Evolutionary conservation across 1,140 invertebrate genomes (phyloP).

Genomic region (Lerema accius): DNA sequence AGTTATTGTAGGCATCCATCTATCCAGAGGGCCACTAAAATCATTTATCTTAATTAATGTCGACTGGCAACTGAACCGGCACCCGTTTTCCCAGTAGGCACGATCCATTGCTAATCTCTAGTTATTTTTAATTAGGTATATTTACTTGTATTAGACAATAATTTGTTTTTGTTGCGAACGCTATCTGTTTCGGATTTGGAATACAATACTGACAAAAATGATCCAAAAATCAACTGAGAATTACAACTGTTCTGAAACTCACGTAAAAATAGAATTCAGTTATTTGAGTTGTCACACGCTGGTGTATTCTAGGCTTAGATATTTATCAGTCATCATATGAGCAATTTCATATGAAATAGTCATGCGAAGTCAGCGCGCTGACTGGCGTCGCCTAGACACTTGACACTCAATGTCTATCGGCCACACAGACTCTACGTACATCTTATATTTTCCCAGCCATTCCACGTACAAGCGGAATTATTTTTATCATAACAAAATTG

Average conservation of each 20-base stretch:
- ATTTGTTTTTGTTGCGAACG: no score
- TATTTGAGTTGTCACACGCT: slow-evolving; percentile 9
- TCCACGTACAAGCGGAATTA: slow-evolving; percentile 4
- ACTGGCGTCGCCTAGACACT: slow-evolving; percentile 50
- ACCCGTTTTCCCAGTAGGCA: no score
- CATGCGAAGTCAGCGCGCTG: slow-evolving; percentile 56
- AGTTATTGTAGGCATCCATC: no score
- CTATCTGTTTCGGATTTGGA: not conserved
- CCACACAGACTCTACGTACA: slow-evolving; percentile 62
- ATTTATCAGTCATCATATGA: slow-evolving; percentile 48
- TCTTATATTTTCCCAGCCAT: slow-evolving; percentile 26
- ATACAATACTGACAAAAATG: not conserved
- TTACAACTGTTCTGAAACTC: not conserved
- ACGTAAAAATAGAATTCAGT: slow-evolving; percentile 15
- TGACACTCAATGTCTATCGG: slow-evolving; percentile 58
- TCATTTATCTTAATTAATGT: no score
- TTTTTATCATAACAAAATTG: no score
- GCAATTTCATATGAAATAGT: slow-evolving; percentile 67
- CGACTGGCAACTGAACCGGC: no score
- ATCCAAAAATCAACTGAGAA: not conserved
- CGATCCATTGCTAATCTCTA: no score
- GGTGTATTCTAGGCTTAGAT: slow-evolving; percentile 19
- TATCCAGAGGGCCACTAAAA: no score
- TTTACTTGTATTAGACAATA: no score
- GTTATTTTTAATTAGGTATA: no score